Conservation (phyloP, 2,888 invertebrate species). For the Vanessa cardui region DNA sequence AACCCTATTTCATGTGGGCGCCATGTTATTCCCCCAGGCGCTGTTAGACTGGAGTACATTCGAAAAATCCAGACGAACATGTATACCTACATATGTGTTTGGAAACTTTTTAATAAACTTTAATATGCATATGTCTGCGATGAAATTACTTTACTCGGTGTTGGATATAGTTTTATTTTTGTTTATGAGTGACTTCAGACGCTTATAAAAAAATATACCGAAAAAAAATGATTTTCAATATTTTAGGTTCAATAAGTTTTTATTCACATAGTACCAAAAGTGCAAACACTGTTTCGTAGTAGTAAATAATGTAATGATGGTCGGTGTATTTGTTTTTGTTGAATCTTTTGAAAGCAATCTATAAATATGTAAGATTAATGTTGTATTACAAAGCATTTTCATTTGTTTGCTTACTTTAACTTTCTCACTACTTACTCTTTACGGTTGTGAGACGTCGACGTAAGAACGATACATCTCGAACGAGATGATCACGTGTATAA, state of each 20-base stretch:
- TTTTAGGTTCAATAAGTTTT: too few species aligned
- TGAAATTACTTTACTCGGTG: too few species aligned
- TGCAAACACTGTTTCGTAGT: too few species aligned
- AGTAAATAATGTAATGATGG: too few species aligned
- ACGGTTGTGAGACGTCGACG: slow-evolving; percentile 13
- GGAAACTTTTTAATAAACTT: slow-evolving; percentile 14
- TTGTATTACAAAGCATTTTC: slow-evolving; percentile 3
- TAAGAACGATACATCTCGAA: slow-evolving; percentile 18
- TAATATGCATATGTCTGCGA: not conserved
- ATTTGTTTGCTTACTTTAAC: slow-evolving; percentile 24
- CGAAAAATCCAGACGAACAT: slow-evolving; percentile 30
- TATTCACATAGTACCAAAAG: too few species aligned
- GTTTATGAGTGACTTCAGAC: too few species aligned
- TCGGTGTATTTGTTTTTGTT: too few species aligned
- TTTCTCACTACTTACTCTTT: slow-evolving; percentile 11
- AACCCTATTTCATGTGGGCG: slow-evolving; percentile 25
- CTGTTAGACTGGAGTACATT: slow-evolving; percentile 28
- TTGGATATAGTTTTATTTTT: too few species aligned
- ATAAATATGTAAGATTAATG: slow-evolving; percentile 4
- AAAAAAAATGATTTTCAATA: too few species aligned
- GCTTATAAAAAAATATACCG: too few species aligned
- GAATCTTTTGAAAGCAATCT: not conserved
- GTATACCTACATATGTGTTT: not conserved
- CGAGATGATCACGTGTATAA: slow-evolving; percentile 21
- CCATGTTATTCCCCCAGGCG: slow-evolving; percentile 32